Conservation (phyloP, 1,140 invertebrate species). For the Lepidurus packardi region DNA sequence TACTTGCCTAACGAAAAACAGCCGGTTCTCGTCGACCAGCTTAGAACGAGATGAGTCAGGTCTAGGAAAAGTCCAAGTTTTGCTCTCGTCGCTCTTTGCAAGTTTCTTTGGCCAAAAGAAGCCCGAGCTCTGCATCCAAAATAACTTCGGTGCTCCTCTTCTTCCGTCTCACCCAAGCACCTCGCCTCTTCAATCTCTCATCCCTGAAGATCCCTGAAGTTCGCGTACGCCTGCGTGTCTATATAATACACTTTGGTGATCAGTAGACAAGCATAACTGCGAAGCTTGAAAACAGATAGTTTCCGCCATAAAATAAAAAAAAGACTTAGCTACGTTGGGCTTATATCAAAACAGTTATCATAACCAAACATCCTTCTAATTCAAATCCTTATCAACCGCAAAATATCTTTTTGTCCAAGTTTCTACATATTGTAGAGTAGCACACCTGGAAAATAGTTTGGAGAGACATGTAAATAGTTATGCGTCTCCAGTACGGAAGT, state of each 20-base stretch:
- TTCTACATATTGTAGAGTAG: neutral
- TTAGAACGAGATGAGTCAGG: neutral
- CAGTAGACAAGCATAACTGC: too few relatives aligned
- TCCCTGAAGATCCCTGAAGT: neutral
- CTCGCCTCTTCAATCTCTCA: conserved; percentile 2
- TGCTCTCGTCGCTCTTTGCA: neutral
- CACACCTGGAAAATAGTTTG: neutral
- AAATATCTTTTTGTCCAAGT: too few relatives aligned
- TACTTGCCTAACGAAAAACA: neutral
- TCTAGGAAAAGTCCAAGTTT: conserved; percentile 19
- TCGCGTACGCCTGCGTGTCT: neutral
- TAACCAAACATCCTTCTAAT: too few relatives aligned
- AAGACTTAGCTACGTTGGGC: too few relatives aligned
- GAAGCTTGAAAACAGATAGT: too few relatives aligned
- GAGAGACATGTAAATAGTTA: neutral
- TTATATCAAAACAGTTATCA: too few relatives aligned
- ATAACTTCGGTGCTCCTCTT: neutral
- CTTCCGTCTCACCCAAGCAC: neutral
- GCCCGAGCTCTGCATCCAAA: conserved; percentile 12
- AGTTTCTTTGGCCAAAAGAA: conserved; percentile 22
- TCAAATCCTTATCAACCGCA: too few relatives aligned
- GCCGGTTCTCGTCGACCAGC: conserved; percentile 5
- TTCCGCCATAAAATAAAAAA: too few relatives aligned
- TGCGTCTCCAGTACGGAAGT: conserved; percentile 3
- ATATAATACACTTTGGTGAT: neutral